Percentiles rank a stretch among this genome's conserved stretches.
phyloP scores from a whole-genome alignment of 1,140 invertebrate genomes.

The Heterodera schachtii region DNA sequence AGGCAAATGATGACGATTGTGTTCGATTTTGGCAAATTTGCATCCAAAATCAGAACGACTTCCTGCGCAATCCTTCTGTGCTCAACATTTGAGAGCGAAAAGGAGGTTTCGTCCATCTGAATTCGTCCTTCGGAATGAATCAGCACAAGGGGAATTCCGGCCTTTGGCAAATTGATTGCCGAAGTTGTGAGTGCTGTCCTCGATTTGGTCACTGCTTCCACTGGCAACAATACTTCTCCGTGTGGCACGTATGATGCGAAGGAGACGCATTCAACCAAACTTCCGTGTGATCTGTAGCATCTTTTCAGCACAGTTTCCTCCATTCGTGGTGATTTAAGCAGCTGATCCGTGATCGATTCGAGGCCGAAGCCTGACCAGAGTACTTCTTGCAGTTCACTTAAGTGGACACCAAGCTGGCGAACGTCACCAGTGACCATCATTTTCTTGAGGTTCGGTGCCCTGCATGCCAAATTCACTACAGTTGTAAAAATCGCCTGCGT shows the following conservation, averaged over 20 bases:
- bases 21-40: not conserved
- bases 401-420: not conserved
- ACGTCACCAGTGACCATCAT: conserved; percentile 1
- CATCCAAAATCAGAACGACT: not conserved
- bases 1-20: conserved; percentile 1
- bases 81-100: not conserved
- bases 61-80: not conserved
- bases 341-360: not conserved
- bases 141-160: not conserved
- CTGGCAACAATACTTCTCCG: not conserved
- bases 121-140: not conserved
- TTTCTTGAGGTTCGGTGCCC: not conserved
- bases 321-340: not conserved
- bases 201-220: not conserved
- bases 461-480: not conserved
- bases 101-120: not conserved
- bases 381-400: not conserved
- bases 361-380: conserved; percentile 5
- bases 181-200: not conserved
- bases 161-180: not conserved
- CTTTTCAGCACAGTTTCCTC: not conserved
- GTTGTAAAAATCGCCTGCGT: not conserved
- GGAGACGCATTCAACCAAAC: not conserved
- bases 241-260: not conserved
- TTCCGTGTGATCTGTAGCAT: conserved; percentile 1